Conservation (phyloP, 2,797 vertebrate genomes). For the Coendou prehensilis region DNA sequence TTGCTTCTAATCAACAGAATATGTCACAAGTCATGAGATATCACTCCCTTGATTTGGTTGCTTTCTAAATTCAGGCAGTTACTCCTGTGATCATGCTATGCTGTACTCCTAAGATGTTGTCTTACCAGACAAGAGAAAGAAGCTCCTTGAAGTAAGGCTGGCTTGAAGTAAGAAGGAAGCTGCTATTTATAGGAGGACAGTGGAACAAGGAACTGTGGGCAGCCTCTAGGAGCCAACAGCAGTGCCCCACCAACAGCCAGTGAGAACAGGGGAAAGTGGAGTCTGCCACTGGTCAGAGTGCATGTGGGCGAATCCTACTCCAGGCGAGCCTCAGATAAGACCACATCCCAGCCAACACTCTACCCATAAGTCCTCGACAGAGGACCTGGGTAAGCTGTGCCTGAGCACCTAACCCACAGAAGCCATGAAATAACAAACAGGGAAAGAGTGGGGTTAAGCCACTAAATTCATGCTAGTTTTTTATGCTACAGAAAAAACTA, state of each 20-base stretch:
- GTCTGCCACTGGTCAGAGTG: background rate
- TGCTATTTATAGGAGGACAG: background rate
- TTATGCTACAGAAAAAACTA: conserved; percentile 14
- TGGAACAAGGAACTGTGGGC: background rate
- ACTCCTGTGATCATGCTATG: background rate
- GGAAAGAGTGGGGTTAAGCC: background rate
- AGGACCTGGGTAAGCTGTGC: background rate
- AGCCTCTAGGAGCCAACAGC: background rate
- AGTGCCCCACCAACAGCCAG: background rate
- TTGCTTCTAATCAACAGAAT: conserved; percentile 11
- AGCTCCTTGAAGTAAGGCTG: background rate
- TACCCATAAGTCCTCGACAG: background rate
- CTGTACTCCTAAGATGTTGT: background rate
- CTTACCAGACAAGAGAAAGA: background rate
- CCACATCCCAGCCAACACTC: background rate
- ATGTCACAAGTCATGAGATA: background rate
- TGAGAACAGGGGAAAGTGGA: background rate
- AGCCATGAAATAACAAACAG: background rate
- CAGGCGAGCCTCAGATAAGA: background rate
- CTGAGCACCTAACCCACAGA: background rate
- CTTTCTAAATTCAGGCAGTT: background rate
- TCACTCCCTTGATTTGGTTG: conserved; percentile 6
- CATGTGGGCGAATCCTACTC: background rate
- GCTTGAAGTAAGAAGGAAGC: conserved; percentile 20
- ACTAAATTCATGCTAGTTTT: background rate